Base-by-base conservation (phyloP, 2,113 vertebrate species). In the Mastomys natalensis region DNA sequence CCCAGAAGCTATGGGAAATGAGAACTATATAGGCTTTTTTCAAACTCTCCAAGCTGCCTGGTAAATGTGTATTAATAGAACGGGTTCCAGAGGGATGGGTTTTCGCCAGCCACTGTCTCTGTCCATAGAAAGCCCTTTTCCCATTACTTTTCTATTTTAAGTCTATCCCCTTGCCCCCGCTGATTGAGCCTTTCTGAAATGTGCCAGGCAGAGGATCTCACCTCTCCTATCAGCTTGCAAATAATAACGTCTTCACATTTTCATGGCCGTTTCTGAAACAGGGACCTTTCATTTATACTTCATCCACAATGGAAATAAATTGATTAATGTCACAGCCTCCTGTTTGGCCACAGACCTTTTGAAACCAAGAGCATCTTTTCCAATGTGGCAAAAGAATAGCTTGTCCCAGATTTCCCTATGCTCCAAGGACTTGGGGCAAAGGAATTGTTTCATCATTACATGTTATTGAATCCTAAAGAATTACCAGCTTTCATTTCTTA, bases 261-360 rank as follows among this genome's bases (percentile, higher is more conserved):
- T 96, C 93, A 87, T 96, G 95, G 94, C 94, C 96, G 97, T 97
- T 97, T 94, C 93, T 0, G 29, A 94, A 97, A 87, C 62, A 84
- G 43, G 24, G 91, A 93, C 87, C 89, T 97, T 97, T 94, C 96
- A 91, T 95, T 97, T 96, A 85, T 93, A 70, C 74, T 95, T 93
- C 89, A n/a, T 45, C 96, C 91, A 92, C 93, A 76, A 91, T 93
- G 95, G 96, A 96, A 97, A 97, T 97, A 97, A 97, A 97, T 91
- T 97, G 97, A 97, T 97, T 94, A 97, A 76, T 4, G 0, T 91
- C 58, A 76, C 51, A 76, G 86, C 95, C 95, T 91, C 70, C 76
- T 92, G 87, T 97, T 97, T 96, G 68, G 80, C 94, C 60, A 78
- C 15, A 97, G 91, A 95, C 78, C 77, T 95, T 96, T 94, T 0